Evolutionary conservation across 64 coral and sea anemone species (phyloP).

Genomic region (Montipora cactus): DNA sequence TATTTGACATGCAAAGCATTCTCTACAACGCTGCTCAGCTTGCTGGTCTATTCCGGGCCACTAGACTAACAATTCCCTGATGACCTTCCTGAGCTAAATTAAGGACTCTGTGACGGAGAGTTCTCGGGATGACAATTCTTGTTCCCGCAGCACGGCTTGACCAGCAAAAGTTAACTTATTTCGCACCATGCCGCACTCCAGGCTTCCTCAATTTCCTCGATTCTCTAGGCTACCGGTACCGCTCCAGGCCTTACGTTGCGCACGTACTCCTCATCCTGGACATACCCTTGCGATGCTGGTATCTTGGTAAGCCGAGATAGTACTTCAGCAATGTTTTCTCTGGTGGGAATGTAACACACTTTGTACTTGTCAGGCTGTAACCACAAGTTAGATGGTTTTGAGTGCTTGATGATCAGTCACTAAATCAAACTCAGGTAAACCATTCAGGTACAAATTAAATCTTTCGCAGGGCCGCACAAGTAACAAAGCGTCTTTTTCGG

Average conservation of each 20-base stretch:
- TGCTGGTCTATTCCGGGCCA: conserved; percentile 42
- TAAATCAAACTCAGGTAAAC: conserved; percentile 14
- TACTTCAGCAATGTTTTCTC: conserved; percentile 2
- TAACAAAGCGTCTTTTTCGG: neutral
- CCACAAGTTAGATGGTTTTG: conserved; percentile 5
- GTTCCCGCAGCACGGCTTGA: conserved; percentile 23
- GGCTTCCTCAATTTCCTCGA: conserved; percentile 17
- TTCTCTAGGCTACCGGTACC: conserved; percentile 1
- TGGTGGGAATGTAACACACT: neutral
- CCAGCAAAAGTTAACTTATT: conserved; percentile 44
- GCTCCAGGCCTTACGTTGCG: neutral
- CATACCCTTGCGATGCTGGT: neutral
- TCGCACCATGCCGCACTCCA: neutral
- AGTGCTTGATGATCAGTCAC: conserved; percentile 14
- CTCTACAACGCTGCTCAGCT: conserved; percentile 5
- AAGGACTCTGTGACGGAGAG: neutral
- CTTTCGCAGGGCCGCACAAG: neutral
- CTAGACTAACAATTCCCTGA: conserved; percentile 62
- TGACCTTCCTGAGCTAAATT: conserved; percentile 38
- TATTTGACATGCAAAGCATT: conserved; percentile 11
- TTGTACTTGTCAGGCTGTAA: neutral
- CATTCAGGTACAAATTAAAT: neutral
- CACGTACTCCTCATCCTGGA: neutral
- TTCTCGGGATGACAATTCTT: conserved; percentile 29
- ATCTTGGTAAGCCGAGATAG: neutral